Evolutionary conservation across 2,888 invertebrate genomes (phyloP).

Genomic region (Leucophora obtusa): DNA sequence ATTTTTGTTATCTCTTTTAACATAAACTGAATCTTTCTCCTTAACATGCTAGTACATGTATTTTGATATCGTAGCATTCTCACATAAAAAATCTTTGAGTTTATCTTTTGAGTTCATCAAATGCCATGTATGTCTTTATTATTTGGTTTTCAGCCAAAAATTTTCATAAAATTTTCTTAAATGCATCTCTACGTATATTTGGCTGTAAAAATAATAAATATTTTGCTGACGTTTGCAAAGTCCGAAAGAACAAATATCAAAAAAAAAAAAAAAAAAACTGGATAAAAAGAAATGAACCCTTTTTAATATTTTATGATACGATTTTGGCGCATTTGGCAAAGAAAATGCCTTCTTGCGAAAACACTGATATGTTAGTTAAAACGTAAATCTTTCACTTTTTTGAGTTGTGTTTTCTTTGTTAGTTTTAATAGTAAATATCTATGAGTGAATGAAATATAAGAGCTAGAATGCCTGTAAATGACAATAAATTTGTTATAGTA

Average conservation of each 20-base stretch:
- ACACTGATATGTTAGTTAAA: conserved; percentile 44
- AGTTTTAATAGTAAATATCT: conserved; percentile 10
- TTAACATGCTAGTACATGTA: neutral
- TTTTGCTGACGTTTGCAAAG: conserved; percentile 52
- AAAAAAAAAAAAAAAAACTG: neutral
- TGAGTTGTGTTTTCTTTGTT: conserved; percentile 10
- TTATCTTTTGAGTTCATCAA: conserved; percentile 61
- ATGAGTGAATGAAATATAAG: neutral
- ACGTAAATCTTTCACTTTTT: conserved; percentile 44
- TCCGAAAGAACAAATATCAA: conserved; percentile 11
- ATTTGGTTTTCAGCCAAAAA: conserved; percentile 58
- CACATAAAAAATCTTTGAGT: conserved; percentile 40
- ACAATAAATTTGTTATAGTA: conserved; percentile 12
- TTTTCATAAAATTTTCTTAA: conserved; percentile 45
- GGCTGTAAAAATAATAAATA: conserved; percentile 40
- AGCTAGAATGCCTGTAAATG: conserved; percentile 16
- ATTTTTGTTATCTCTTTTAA: neutral
- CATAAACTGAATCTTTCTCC: neutral
- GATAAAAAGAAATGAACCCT: conserved; percentile 25
- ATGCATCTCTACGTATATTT: conserved; percentile 35
- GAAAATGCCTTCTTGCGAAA: conserved; percentile 53
- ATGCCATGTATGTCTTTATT: conserved; percentile 57
- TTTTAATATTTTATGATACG: conserved; percentile 48
- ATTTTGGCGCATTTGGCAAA: conserved; percentile 57
- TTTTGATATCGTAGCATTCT: too few species aligned